phyloP scores from a whole-genome alignment of 2,113 vertebrate genomes.

The Nothocercus nigrocapillus region DNA sequence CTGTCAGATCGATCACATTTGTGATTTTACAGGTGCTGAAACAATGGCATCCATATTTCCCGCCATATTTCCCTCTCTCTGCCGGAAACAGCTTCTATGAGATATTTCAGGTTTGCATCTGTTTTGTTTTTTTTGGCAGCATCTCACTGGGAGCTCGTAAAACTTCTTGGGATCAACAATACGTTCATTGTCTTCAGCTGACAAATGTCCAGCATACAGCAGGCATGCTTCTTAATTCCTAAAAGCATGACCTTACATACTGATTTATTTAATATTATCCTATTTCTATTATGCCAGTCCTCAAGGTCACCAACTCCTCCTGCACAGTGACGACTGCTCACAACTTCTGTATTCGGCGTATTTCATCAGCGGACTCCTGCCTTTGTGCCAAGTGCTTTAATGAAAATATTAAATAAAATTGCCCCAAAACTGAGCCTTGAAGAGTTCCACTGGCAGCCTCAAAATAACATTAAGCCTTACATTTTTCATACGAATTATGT shows the following conservation, averaged over 20 bases:
- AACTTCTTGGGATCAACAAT: not conserved
- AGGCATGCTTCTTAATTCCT: not conserved
- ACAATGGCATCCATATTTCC: not conserved
- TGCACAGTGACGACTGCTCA: not conserved
- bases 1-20: not conserved
- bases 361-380: not conserved
- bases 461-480: conserved; percentile 11
- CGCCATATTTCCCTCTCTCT: not conserved
- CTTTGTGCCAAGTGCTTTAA: conserved; percentile 30
- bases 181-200: not conserved
- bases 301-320: conserved; percentile 23
- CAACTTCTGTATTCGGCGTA: not conserved
- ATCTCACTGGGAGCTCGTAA: not conserved
- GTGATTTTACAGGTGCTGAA: not conserved
- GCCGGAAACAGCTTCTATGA: not conserved
- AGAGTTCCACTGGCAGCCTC: not conserved
- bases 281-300: not conserved
- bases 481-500: conserved; percentile 19
- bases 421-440: not conserved
- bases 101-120: not conserved
- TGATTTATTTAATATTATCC: not conserved
- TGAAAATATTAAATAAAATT: conserved; percentile 47
- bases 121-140: not conserved
- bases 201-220: not conserved
- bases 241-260: conserved; percentile 1